Base-by-base conservation (phyloP, 2,797 vertebrate genomes). In the Crax fasciolata region DNA sequence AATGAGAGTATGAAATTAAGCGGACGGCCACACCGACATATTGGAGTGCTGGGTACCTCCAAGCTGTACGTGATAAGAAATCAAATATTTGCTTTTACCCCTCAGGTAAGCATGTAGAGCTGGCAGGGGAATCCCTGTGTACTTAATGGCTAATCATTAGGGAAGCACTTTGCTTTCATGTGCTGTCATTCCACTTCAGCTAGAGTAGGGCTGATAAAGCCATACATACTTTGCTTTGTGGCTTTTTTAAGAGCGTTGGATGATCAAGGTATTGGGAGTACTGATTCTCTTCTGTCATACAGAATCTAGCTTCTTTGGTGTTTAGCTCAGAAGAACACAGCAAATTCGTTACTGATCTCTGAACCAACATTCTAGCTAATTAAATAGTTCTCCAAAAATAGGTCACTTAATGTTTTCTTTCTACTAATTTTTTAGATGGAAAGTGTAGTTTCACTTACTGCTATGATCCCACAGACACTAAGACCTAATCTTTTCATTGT, bases 61-160 rank as follows among this genome's bases (percentile, higher is more conserved):
- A 99, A 99, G 96, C 98, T 99, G 76, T 99, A 99, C 1, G 96
- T 98, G 96, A 99, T 99, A 96, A 98, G 99, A 97, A 98, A 99
- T 96, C 98, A 98, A 52, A 98, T 98, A 95, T 99, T 99, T 95
- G 98, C 99, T 54, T 99, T 99, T 97, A 99, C 99, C 39, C 99
- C 99, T 59, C 99, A 99, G 99, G 99, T 99, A 94, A 98, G 96
- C 76, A 66, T 27, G 65, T 43, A 41, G 93, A 86, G 13, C 73
- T 83, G 71, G 20, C 75, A 89, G 51, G 39, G 84, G 96, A 84
- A 73, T 67, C 67, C 48, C 72, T 70, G 76, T 68, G 94, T 91
- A 21, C 44, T 74, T 86, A 73, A 65, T 71, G 73, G 80, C 57
- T 89, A 65, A 81, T 77, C 62, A 61, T 93, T 96, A 92, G 58